Conservation (phyloP, 2,888 invertebrate genomes). For the Scaptomyza parva region DNA sequence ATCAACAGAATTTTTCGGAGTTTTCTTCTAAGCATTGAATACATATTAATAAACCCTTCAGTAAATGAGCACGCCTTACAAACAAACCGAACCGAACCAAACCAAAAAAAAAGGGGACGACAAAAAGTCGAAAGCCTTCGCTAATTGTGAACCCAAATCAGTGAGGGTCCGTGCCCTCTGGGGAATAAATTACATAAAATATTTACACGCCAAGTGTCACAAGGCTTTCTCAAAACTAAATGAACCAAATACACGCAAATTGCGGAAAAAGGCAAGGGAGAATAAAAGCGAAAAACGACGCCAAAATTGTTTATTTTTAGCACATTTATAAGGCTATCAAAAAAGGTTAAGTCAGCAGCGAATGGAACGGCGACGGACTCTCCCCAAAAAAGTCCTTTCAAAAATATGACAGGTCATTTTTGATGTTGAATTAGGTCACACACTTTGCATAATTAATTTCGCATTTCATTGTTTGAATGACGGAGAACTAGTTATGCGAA, state of each 20-base stretch:
- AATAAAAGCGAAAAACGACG: slow-evolving; percentile 35
- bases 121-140: slow-evolving; percentile 42
- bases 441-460: slow-evolving; percentile 77
- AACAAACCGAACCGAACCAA: no score
- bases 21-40: slow-evolving; percentile 39
- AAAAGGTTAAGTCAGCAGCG: slow-evolving; percentile 70
- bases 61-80: slow-evolving; percentile 8
- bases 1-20: slow-evolving; percentile 37
- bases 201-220: slow-evolving; percentile 74
- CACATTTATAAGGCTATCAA: slow-evolving; percentile 75
- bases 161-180: slow-evolving; percentile 19
- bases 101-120: slow-evolving; percentile 20
- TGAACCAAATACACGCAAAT: slow-evolving; percentile 55
- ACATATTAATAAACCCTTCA: slow-evolving; percentile 49
- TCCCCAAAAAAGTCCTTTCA: slow-evolving; percentile 34
- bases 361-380: slow-evolving; percentile 6
- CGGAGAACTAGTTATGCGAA: background rate
- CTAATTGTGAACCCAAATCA: slow-evolving; percentile 77
- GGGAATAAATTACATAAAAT: slow-evolving; percentile 62
- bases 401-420: slow-evolving; percentile 39
- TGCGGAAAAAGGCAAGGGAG: slow-evolving; percentile 14
- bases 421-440: slow-evolving; percentile 69
- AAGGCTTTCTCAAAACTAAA: slow-evolving; percentile 41
- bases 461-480: slow-evolving; percentile 24
- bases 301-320: slow-evolving; percentile 79